Evolutionary conservation across 2,888 invertebrate genomes (phyloP).

Genomic region (Athrips mouffetella): DNA sequence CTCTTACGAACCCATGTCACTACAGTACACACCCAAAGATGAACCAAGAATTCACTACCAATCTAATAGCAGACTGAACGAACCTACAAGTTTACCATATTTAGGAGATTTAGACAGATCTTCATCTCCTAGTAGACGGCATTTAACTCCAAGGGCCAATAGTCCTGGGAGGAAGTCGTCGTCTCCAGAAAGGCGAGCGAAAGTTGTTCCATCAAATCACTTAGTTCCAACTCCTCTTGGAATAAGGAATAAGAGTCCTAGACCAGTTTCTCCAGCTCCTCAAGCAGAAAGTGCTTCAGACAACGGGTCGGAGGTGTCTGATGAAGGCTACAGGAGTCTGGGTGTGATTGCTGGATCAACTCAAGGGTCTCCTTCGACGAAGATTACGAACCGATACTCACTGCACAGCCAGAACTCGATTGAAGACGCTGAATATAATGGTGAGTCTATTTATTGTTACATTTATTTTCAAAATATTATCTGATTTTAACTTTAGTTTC

Average conservation of each 20-base stretch:
- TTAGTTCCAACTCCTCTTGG: conserved; percentile 72
- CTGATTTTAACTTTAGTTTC: background rate
- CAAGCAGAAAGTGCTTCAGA: conserved; percentile 82
- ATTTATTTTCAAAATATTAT: background rate
- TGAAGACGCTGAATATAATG: conserved; percentile 85
- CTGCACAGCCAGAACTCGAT: conserved; percentile 85
- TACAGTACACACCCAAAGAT: conserved; percentile 46
- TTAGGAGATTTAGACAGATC: conserved; percentile 60
- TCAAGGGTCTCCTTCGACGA: conserved; percentile 66
- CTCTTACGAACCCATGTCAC: conserved; percentile 55
- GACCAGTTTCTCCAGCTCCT: conserved; percentile 77
- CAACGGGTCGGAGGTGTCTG: conserved; percentile 90
- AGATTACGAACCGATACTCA: conserved; percentile 81
- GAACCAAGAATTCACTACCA: conserved; percentile 56
- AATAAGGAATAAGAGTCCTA: conserved; percentile 61
- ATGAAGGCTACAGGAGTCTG: conserved; percentile 90
- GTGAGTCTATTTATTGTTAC: conserved; percentile 54
- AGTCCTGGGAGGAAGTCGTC: conserved; percentile 65
- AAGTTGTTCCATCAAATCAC: conserved; percentile 59
- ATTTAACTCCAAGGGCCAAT: conserved; percentile 47
- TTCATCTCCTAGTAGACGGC: conserved; percentile 55
- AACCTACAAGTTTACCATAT: conserved; percentile 64
- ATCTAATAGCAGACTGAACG: conserved; percentile 51
- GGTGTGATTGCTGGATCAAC: conserved; percentile 80
- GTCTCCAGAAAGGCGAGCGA: conserved; percentile 63